Base-by-base conservation (phyloP, 2,113 vertebrate genomes). In the Lepus americanus region DNA sequence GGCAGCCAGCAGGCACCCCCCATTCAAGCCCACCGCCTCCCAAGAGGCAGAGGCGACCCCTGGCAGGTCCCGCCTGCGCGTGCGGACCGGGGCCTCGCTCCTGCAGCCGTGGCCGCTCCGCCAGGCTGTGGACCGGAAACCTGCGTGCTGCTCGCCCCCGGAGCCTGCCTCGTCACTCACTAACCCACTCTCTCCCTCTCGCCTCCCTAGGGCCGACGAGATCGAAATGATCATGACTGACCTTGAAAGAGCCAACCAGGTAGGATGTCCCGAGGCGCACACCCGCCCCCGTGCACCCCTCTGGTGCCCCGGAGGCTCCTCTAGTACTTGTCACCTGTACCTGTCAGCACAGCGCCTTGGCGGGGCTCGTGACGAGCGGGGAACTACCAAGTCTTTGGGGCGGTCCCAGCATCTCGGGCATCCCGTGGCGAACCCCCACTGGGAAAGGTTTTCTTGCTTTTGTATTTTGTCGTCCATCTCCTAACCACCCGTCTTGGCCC, bases 211-310 rank as follows among this genome's bases (percentile, higher is more conserved):
- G 98, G 99, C 99, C 44, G 99, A 99, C 96, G 99, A 99, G 98
- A 99, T 99, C 89, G 99, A 99, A 98, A 99, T 99, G 99, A 99
- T 99, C 98, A 99, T 99, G 99, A 99, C 99, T 44, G 99, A 99
- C 97, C 99, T 99, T 93, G 99, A 99, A 98, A 99, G 99, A 99
- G 99, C 99, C 72, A 99, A 99, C 98, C 99, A 99, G 99, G 99
- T 99, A 99, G 96, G 98, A 96, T 20, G 76, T 90, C 25, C 25
- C 63, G 12, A 82, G 36, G 12, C 36, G 44, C 72, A 72, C 79
- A 72, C 74, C 63, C 19, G 7, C 27, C n/a, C 23, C 5, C 33
- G 23, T 4, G 0, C 4, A 16, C 77, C 82, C 55, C 49, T 55
- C 39, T 67, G n/a, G 55, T 5, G 0, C 39, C 87, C 25, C 1